Evolutionary conservation across 2,113 vertebrate genomes (phyloP).

Genomic region (Sisor rabdophorus): DNA sequence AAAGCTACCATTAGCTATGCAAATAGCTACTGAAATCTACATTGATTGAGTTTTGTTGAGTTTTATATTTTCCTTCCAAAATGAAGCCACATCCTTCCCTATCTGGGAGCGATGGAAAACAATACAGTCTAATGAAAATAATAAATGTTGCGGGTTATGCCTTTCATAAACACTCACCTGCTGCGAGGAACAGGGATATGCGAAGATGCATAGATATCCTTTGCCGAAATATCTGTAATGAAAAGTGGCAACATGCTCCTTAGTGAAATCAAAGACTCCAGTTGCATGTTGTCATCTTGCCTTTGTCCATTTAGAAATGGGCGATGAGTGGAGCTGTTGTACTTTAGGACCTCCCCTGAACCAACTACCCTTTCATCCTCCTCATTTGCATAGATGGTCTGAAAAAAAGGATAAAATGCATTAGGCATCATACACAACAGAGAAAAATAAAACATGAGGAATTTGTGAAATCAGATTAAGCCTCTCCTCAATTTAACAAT

Average conservation of each 20-base stretch:
- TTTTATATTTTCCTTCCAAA: too few relatives aligned
- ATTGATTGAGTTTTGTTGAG: too few relatives aligned
- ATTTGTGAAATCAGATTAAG: too few relatives aligned
- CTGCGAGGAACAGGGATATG: constrained; percentile 74
- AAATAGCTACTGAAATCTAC: too few relatives aligned
- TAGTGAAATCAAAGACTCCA: constrained; percentile 63
- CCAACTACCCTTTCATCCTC: constrained; percentile 61
- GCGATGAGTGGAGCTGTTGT: constrained; percentile 64
- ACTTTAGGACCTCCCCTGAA: constrained; percentile 62
- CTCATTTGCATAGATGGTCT: constrained; percentile 52
- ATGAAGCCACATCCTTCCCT: too few relatives aligned
- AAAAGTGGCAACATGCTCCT: constrained; percentile 57
- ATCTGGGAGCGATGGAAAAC: too few relatives aligned
- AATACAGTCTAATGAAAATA: too few relatives aligned
- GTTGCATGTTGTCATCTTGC: constrained; percentile 62
- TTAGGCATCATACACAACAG: background rate
- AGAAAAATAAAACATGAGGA: background rate
- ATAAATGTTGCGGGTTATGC: too few relatives aligned
- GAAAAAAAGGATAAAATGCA: background rate
- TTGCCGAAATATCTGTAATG: constrained; percentile 49
- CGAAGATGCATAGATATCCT: constrained; percentile 60
- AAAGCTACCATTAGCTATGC: too few relatives aligned
- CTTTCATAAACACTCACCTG: constrained; percentile 60
- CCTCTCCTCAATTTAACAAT: too few relatives aligned
- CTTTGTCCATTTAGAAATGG: constrained; percentile 59